phyloP scores from a whole-genome alignment of 2,113 vertebrate genomes.

The Bungarus multicinctus region DNA sequence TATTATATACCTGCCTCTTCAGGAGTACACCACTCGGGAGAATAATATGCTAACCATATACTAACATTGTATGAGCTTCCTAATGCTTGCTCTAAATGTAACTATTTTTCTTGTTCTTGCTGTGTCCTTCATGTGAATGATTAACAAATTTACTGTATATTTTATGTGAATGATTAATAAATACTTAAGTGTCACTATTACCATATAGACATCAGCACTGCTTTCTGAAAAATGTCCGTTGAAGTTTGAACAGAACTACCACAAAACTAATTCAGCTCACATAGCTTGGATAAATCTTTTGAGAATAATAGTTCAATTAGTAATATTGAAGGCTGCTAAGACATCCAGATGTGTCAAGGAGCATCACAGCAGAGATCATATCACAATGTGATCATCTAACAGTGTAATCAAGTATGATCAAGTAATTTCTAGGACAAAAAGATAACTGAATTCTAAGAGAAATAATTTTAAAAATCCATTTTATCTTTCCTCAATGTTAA shows the following conservation, averaged over 20 bases:
- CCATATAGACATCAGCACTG: background rate
- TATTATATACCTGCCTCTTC: background rate
- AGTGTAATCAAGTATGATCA: background rate
- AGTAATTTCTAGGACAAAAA: background rate
- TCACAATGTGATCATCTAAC: background rate
- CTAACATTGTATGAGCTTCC: background rate
- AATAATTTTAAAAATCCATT: background rate
- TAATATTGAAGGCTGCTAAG: background rate
- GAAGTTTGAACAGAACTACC: background rate
- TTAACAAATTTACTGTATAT: background rate
- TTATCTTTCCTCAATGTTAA: background rate
- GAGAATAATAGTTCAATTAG: background rate
- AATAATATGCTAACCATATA: background rate
- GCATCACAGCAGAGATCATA: background rate
- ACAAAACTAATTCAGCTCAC: background rate
- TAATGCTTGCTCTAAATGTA: background rate
- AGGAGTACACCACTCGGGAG: background rate
- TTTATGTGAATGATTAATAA: background rate
- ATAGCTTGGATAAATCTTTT: background rate
- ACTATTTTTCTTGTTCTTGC: background rate
- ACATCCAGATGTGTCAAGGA: background rate
- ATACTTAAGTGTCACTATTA: background rate
- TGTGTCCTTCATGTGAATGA: background rate
- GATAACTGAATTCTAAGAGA: background rate
- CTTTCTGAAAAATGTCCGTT: background rate